phyloP scores from a whole-genome alignment of 2,113 vertebrate genomes.

The Arothron firmamentum region DNA sequence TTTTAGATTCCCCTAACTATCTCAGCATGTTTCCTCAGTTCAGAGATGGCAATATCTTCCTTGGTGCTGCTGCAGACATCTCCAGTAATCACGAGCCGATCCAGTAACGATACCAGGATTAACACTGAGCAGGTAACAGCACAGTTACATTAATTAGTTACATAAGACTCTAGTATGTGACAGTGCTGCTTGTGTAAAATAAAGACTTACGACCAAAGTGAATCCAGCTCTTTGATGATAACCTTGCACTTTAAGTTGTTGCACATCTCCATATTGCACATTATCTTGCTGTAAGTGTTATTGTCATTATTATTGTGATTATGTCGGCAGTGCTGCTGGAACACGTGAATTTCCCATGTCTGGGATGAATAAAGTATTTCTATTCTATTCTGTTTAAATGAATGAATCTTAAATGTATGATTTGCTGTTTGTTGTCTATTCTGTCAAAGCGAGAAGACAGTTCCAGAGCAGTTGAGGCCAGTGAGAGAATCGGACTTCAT shows the following conservation, averaged over 20 bases:
- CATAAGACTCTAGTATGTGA: background rate
- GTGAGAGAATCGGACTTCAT: conserved; percentile 67
- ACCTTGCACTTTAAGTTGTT: too few relatives aligned
- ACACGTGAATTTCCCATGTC: too few relatives aligned
- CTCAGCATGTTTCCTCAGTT: conserved; percentile 62
- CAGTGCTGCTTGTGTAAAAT: background rate
- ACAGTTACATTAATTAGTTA: background rate
- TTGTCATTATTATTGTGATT: too few relatives aligned
- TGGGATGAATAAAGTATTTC: too few relatives aligned
- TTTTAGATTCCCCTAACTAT: conserved; percentile 7
- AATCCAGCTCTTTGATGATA: too few relatives aligned
- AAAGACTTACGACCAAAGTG: background rate
- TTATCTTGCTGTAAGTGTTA: too few relatives aligned
- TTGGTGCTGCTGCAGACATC: conserved; percentile 82
- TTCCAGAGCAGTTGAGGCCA: conserved; percentile 65
- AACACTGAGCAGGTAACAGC: conserved; percentile 29
- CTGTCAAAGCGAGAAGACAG: conserved; percentile 28
- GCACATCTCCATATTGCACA: too few relatives aligned
- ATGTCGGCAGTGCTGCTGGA: too few relatives aligned
- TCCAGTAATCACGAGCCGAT: conserved; percentile 56
- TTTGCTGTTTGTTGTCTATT: too few relatives aligned
- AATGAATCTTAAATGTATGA: too few relatives aligned
- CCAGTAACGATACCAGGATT: conserved; percentile 2
- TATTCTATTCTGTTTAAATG: too few relatives aligned
- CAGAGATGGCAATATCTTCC: conserved; percentile 78